phyloP scores from a whole-genome alignment of 2,113 vertebrate species.

The Ellobius talpinus region DNA sequence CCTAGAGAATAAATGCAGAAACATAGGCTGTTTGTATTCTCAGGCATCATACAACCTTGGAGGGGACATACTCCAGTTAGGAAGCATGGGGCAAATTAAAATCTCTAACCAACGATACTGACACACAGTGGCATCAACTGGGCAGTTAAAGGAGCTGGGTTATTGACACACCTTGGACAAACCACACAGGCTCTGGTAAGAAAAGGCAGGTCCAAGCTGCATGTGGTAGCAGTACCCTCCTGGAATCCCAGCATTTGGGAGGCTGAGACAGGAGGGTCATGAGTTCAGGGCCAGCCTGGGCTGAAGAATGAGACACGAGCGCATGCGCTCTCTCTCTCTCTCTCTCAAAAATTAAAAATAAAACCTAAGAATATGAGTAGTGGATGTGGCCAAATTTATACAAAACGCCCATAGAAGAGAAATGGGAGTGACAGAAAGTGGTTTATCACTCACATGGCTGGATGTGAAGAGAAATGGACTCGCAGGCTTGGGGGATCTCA shows the following conservation, averaged over 20 bases:
- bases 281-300: neutral
- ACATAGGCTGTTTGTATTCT: neutral
- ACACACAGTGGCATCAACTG: neutral
- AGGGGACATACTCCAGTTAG: neutral
- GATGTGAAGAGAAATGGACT: neutral
- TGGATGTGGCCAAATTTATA: neutral
- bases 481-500: neutral
- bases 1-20: neutral
- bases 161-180: neutral
- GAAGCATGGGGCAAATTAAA: neutral
- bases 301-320: neutral
- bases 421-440: neutral
- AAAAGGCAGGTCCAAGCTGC: neutral
- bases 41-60: neutral
- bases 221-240: neutral
- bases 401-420: neutral
- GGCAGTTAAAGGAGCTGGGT: neutral
- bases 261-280: neutral
- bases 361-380: neutral
- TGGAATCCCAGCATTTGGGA: neutral
- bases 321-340: neutral
- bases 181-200: neutral
- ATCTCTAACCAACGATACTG: neutral
- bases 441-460: neutral
- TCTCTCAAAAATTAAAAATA: neutral